Evolutionary conservation across 1,140 invertebrate genomes (phyloP).

Genomic region (Drosophila navojoa): DNA sequence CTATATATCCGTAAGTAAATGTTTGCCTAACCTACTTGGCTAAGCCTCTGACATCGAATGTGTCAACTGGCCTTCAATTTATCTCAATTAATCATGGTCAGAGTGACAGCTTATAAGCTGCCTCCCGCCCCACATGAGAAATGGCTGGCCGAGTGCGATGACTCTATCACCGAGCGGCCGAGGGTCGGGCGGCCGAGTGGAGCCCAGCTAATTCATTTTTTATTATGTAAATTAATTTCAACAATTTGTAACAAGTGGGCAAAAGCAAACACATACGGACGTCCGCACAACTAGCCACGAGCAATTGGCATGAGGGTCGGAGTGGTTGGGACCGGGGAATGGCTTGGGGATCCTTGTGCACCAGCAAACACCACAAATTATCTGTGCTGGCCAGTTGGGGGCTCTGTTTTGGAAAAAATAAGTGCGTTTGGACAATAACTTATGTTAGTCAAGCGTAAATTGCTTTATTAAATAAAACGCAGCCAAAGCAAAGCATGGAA

Average conservation of each 20-base stretch:
- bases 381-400: slow-evolving; percentile 64
- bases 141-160: slow-evolving; percentile 23
- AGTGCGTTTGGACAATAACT: slow-evolving; percentile 75
- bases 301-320: slow-evolving; percentile 28
- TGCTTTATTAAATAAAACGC: slow-evolving; percentile 82
- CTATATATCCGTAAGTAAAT: background rate
- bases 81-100: slow-evolving; percentile 67
- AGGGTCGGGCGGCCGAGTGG: slow-evolving; percentile 15
- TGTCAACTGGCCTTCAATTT: slow-evolving; percentile 56
- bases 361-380: slow-evolving; percentile 56
- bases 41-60: slow-evolving; percentile 23
- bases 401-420: slow-evolving; percentile 25
- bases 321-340: background rate
- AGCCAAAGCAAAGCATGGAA: slow-evolving; percentile 73
- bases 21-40: background rate
- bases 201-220: slow-evolving; percentile 66
- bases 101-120: slow-evolving; percentile 26
- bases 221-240: slow-evolving; percentile 79
- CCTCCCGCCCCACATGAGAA: slow-evolving; percentile 6
- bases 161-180: slow-evolving; percentile 27
- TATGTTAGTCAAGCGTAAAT: slow-evolving; percentile 82
- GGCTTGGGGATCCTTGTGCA: background rate
- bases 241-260: slow-evolving; percentile 69
- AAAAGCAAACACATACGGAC: slow-evolving; percentile 8
- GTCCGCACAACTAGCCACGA: slow-evolving; percentile 5